phyloP scores from a whole-genome alignment of 2,888 invertebrate genomes.

The Himalopsyche japonica region DNA sequence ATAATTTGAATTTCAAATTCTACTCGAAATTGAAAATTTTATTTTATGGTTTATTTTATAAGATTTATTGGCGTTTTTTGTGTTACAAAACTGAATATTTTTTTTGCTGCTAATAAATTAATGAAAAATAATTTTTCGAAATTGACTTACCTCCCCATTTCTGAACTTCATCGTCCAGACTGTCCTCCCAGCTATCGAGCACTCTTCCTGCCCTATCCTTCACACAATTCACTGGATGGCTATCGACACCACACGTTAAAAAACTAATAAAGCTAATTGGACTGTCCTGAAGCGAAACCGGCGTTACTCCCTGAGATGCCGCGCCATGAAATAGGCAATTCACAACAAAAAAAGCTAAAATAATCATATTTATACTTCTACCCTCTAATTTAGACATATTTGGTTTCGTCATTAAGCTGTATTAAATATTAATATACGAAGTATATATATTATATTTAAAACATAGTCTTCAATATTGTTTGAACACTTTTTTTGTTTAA shows the following conservation, averaged over 20 bases:
- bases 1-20: too few relatives aligned
- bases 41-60: too few relatives aligned
- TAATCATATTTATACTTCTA: background rate
- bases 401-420: too few relatives aligned
- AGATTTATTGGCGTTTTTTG: too few relatives aligned
- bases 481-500: too few relatives aligned
- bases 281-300: background rate
- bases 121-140: too few relatives aligned
- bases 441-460: too few relatives aligned
- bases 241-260: constrained; percentile 57
- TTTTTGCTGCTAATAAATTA: too few relatives aligned
- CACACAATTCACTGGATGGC: constrained; percentile 60
- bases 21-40: too few relatives aligned
- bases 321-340: constrained; percentile 12
- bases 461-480: too few relatives aligned
- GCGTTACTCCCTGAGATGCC: constrained; percentile 3
- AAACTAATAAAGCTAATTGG: constrained; percentile 52
- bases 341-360: constrained; percentile 1
- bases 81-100: too few relatives aligned
- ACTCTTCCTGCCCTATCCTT: constrained; percentile 59
- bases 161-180: constrained; percentile 50
- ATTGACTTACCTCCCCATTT: constrained; percentile 56
- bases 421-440: too few relatives aligned
- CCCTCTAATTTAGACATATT: background rate
- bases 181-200: constrained; percentile 52